Percentiles rank a stretch among this genome's conserved stretches.
Conservation (phyloP, 1,140 invertebrate genomes). For the Brachionus paranguensis region DNA sequence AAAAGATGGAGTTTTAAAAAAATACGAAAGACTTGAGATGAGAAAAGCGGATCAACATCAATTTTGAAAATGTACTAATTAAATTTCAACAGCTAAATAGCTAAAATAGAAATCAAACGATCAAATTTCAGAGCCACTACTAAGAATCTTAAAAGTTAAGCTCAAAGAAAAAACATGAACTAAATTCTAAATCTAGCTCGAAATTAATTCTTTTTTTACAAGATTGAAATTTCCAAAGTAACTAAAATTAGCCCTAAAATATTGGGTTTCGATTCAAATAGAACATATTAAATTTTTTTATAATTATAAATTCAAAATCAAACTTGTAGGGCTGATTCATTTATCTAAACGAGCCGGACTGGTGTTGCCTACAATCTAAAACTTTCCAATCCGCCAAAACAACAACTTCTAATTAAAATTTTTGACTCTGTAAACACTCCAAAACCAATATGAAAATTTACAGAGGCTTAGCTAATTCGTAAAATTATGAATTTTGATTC, state of each 20-base stretch:
- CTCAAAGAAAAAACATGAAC: neutral
- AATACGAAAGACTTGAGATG: no score
- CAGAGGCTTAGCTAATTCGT: neutral
- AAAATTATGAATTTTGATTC: conserved; percentile 17
- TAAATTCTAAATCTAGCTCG: neutral
- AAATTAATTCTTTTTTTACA: neutral
- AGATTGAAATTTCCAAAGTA: neutral
- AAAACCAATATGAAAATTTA: neutral
- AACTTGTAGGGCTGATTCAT: neutral
- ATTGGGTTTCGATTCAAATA: neutral
- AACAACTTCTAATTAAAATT: neutral
- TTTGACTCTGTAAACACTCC: neutral
- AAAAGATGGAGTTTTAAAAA: no score
- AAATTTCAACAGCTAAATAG: no score
- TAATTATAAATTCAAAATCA: conserved; percentile 16
- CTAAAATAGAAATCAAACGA: neutral
- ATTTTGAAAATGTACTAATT: neutral
- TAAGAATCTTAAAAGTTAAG: neutral
- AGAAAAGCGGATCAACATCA: no score
- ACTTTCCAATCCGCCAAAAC: neutral
- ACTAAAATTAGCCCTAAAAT: neutral
- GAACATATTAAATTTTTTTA: neutral
- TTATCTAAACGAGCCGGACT: neutral
- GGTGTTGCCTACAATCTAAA: neutral
- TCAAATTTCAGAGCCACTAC: neutral